A percentile compares a stretch with the other conserved stretches of the same genome.
phyloP scores from a whole-genome alignment of 2,797 vertebrate genomes.

The Sebastes vulpes region DNA sequence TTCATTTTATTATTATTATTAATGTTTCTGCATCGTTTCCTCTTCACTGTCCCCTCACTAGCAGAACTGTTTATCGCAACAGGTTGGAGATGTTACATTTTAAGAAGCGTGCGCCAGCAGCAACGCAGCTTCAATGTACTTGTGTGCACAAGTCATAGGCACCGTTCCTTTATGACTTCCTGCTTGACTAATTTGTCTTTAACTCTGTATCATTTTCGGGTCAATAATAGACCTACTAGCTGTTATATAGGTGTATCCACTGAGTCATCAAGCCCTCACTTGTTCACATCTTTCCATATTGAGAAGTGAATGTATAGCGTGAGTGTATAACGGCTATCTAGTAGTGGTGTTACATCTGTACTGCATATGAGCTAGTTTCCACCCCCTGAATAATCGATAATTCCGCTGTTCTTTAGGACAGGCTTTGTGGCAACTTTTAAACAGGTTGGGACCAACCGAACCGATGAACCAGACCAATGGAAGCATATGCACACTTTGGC shows the following conservation, averaged over 20 bases:
- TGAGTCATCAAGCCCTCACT: conserved; percentile 1
- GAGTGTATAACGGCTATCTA: conserved; percentile 13
- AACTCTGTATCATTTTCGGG: conserved; percentile 9
- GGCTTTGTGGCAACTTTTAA: not conserved
- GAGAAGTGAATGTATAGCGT: conserved; percentile 5
- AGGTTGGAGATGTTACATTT: conserved; percentile 11
- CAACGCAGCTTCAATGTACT: conserved; percentile 10
- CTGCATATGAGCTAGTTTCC: not conserved
- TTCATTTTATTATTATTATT: conserved; percentile 7
- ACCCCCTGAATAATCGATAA: not conserved
- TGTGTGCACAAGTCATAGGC: conserved; percentile 9
- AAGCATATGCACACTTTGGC: not conserved
- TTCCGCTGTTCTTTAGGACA: conserved; percentile 9
- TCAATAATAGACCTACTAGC: conserved; percentile 11
- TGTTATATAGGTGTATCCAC: conserved; percentile 19
- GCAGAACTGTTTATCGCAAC: conserved; percentile 17
- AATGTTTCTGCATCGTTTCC: conserved; percentile 11
- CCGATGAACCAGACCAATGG: conserved; percentile 1
- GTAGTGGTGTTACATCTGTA: conserved; percentile 1
- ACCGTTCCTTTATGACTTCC: conserved; percentile 35
- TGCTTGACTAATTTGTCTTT: conserved; percentile 35
- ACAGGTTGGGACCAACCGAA: conserved; percentile 6
- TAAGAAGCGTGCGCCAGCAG: conserved; percentile 19
- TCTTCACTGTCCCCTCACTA: not conserved
- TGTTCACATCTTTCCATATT: conserved; percentile 9